A percentile compares a stretch with the other conserved stretches of the same genome.
phyloP scores from a whole-genome alignment of 2,797 vertebrate species.

The Paguma larvata region DNA sequence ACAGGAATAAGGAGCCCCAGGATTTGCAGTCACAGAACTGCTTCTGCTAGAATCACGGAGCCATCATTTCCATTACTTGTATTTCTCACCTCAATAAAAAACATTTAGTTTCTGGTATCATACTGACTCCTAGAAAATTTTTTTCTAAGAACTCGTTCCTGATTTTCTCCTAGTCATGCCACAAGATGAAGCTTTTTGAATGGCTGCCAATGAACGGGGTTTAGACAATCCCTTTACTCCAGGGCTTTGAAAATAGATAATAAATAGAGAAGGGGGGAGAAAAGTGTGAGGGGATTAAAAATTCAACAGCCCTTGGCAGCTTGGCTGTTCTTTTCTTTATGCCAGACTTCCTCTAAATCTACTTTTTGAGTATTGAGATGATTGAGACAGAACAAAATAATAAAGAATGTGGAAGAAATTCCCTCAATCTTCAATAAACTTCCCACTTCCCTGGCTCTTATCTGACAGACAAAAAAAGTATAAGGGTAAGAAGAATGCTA shows the following conservation, averaged over 20 bases:
- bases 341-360: not conserved
- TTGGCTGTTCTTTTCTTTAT: slow-evolving; percentile 40
- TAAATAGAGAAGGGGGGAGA: slow-evolving; percentile 42
- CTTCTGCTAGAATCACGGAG: not conserved
- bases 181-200: slow-evolving; percentile 46
- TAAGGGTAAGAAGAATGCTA: not conserved
- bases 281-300: slow-evolving; percentile 67
- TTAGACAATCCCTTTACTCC: slow-evolving; percentile 48
- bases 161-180: not conserved
- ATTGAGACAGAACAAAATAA: slow-evolving; percentile 26
- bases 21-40: rapidly evolving
- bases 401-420: not conserved
- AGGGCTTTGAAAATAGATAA: slow-evolving; percentile 67
- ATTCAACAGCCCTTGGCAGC: slow-evolving; percentile 54
- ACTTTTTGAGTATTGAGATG: slow-evolving; percentile 39
- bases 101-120: not conserved
- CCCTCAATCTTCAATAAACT: not conserved
- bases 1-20: not conserved
- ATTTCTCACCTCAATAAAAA: not conserved
- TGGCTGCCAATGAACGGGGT: not conserved
- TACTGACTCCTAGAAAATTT: not conserved
- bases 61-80: not conserved
- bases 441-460: not conserved
- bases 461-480: slow-evolving; percentile 39
- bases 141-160: slow-evolving; percentile 20